phyloP scores from a whole-genome alignment of 1,140 invertebrate genomes.

The Pristionchus pacificus region DNA sequence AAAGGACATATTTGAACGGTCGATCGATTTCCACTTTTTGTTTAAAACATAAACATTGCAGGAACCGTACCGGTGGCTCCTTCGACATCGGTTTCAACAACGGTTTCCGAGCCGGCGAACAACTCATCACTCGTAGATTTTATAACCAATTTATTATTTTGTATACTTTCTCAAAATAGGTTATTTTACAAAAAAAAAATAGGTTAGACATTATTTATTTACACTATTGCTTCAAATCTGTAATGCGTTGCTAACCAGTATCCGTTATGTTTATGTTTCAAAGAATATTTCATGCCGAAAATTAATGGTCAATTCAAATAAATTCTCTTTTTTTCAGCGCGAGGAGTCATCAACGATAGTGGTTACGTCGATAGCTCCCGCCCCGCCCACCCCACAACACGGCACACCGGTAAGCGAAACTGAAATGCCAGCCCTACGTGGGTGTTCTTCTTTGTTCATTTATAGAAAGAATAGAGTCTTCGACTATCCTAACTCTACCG shows the following conservation, averaged over 20 bases:
- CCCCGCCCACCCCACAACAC: slow-evolving; percentile 25
- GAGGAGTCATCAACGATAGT: slow-evolving; percentile 28
- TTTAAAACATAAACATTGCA: neutral
- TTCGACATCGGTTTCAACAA: too few relatives aligned
- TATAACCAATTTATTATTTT: too few relatives aligned
- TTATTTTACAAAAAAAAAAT: too few relatives aligned
- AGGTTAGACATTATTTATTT: too few relatives aligned
- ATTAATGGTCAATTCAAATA: neutral
- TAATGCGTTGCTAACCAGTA: too few relatives aligned
- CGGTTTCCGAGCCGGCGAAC: too few relatives aligned
- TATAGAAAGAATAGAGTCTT: too few relatives aligned
- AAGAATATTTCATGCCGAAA: neutral
- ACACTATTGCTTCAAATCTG: too few relatives aligned
- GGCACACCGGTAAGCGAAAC: slow-evolving; percentile 7
- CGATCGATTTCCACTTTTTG: neutral
- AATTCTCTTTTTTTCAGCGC: neutral
- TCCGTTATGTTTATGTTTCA: neutral
- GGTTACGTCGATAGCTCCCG: slow-evolving; percentile 29
- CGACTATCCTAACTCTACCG: too few relatives aligned
- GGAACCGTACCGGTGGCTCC: too few relatives aligned
- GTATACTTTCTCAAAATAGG: too few relatives aligned
- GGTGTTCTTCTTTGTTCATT: neutral
- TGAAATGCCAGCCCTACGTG: neutral
- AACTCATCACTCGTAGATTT: too few relatives aligned
- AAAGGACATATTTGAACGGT: neutral